Base-by-base conservation (phyloP, 2,113 vertebrate species). In the Alligator mississippiensis region DNA sequence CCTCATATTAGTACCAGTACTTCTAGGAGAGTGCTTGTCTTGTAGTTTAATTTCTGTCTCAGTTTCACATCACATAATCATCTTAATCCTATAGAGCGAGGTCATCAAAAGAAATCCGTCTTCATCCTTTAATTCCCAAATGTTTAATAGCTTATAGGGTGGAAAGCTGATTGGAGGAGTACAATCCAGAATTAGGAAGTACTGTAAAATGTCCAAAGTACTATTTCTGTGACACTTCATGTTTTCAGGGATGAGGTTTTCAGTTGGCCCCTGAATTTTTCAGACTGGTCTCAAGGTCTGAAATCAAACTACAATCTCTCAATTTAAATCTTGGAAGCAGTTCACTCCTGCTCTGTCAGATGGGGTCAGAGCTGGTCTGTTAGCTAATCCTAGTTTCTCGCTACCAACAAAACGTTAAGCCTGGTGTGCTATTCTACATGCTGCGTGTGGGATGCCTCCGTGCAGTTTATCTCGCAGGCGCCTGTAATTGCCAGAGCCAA, bases 31-130 rank as follows among this genome's bases (percentile, higher is more conserved):
- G 63, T 10, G 47, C 80, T 22, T 74, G 66, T 58, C 87, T 60
- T 76, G 88, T 18, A 66, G 92, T 95, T 97, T 96, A 94, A 95
- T 96, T 96, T 95, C 93, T 92, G 89, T 87, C 91, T 62, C 47
- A 75, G 94, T 96, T 96, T 96, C 95, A 86, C 92, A 91, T 96
- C 86, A 81, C 83, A 85, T 92, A 84, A 25, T 93, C 8, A 77
- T 88, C 83, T 95, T 96, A 95, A 96, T 97, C 96, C 92, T 77
- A 89, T 85, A 77, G 76, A 11, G 60, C 1, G 5, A 95, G 95
- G 90, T 92, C 94, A 97, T 90, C 94, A 80, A 82, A 94, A 92
- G 78, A 91, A 93, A 93, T 91, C 94, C 60, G 76, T 81, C 96
- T 87, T 86, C 63, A 55, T 93, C 93, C 74, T 68, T 89, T 96